These are phyloP conservation scores for Melitaea cinxia DNA, from an alignment of 1,140 invertebrate species.

Conservation along the genomic window DNA sequence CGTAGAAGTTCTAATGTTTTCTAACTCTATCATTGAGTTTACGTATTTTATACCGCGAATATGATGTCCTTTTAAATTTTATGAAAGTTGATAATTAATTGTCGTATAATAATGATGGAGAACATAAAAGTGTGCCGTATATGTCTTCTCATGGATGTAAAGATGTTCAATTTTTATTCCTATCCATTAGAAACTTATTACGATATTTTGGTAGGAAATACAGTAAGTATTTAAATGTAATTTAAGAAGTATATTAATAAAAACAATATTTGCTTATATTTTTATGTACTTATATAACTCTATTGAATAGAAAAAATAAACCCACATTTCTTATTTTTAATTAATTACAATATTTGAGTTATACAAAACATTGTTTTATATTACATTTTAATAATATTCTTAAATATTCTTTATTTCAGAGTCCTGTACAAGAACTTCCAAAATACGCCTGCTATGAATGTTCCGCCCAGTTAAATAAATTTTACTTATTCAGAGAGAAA, in stretches of 20 bases:
- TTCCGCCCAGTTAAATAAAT: slow-evolving; percentile 54
- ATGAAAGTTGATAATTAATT: slow-evolving; percentile 11
- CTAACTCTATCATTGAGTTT: slow-evolving; percentile 56
- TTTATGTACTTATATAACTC: too few relatives aligned
- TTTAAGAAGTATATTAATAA: not conserved
- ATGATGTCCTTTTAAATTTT: slow-evolving; percentile 33
- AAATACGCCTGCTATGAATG: slow-evolving; percentile 60
- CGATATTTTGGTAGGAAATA: slow-evolving; percentile 52
- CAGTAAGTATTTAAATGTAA: slow-evolving; percentile 48
- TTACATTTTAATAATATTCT: slow-evolving; percentile 7
- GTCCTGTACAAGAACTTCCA: slow-evolving; percentile 39
- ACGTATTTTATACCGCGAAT: slow-evolving; percentile 46
- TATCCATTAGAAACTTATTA: slow-evolving; percentile 55
- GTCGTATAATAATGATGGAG: slow-evolving; percentile 45
- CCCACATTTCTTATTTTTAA: too few relatives aligned
- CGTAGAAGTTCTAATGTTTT: slow-evolving; percentile 66
- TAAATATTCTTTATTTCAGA: slow-evolving; percentile 42
- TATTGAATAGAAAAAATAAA: too few relatives aligned
- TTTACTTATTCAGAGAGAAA: slow-evolving; percentile 50
- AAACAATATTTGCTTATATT: too few relatives aligned
- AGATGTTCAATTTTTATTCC: slow-evolving; percentile 49
- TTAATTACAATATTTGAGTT: too few relatives aligned
- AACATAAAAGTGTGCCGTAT: slow-evolving; percentile 58
- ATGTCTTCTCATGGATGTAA: slow-evolving; percentile 57
- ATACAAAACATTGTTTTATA: too few relatives aligned